Evolutionary conservation across 2,113 vertebrate species (phyloP), one percentile per base, ranked within the genome.

Genomic region (Symphodus melops): DNA sequence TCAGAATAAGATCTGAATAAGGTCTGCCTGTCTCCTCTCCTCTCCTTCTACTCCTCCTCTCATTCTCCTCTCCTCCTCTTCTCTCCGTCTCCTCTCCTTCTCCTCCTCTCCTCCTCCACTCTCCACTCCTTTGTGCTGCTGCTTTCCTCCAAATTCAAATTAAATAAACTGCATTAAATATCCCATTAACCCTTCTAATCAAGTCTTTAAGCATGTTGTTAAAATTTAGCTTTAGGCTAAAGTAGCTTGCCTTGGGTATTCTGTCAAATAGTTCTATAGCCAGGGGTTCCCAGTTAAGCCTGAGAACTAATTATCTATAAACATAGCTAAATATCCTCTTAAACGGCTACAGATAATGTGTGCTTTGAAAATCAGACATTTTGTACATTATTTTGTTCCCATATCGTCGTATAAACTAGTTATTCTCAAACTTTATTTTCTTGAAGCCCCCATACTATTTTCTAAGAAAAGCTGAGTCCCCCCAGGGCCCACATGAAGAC

Each of bases 221-320:
- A 59, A 53, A 61, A 25, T 16, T 61, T 48, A 74, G 72, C 68
- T 81, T 48, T 52, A 61, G 70, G 71, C 52, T 61, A 77, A 37
- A 55, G 59, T 23, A 52, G 21, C 60, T 63, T 59, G 63, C 70
- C 55, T 61, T 71, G 44, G 59, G 46, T 71, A 67, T 14, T 49
- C 60, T 58, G 49, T 69, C 33, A 73, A 66, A 61, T 25, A 75
- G 55, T 64, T 77, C 65, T 23, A 74, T 63, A 78, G 71, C 75
- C 82, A 71, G 25, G n/a, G 73, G 52, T 69, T 56, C 72, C 48
- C 16, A 82, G 80, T 77, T 75, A 80, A 41, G 46, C 44, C 39
- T 42, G 20, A 55, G 14, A 52, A 80, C 46, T 55, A 55, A 83
- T 67, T 66, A 76, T 69, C 68, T 37, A 33, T 73, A 53, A 83